Base-by-base conservation (phyloP, 2,113 vertebrate species). In the Macrotus californicus region DNA sequence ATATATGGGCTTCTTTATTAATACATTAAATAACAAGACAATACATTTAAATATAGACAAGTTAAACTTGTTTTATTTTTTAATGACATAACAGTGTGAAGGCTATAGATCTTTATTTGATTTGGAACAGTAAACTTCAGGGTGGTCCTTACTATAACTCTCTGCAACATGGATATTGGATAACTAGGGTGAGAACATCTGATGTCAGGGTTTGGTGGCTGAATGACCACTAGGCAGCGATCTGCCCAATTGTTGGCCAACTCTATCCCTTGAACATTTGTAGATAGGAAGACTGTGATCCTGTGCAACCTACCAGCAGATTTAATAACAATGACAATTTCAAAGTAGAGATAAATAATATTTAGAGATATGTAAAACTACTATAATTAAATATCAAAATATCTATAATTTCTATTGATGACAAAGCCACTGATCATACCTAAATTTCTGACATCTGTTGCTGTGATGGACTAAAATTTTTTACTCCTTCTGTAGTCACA, bases 61-160 rank as follows among this genome's bases (percentile, higher is more conserved):
- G 52, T 66, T 72, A 80, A 81, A 89, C 9, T 70, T 84, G 70
- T 70, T 70, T 75, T 69, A 46, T 80, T 84, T 93, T 94, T 41
- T 46, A 22, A 48, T 77, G 39, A 43, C 19, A 91, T 39, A 54
- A 15, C 19, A 93, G 7, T 11, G 29, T 88, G 69, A 93, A 92
- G 36, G 26, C 50, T 87, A 2, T 21, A 80, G 41, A 9, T 89
- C 48, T 91, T 84, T 10, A 81, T 46, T 76, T 90, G 19, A 64
- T 77, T 69, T 85, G 56, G 8, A 94, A 85, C n/a, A 24, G 93
- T 93, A 93, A 80, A 91, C 6, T 79, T 73, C 54, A 24, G n/a
- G 1, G 36, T 14, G n/a, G 48, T 50, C 39, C n/a, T 85, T 61
- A 52, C n/a, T 29, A 43, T 29, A 54, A 31, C 59, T 84, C 43